Evolutionary conservation across 1,140 invertebrate species (phyloP), one percentile per base, ranked within the genome.

Genomic region (Drosophila novamexicana): DNA sequence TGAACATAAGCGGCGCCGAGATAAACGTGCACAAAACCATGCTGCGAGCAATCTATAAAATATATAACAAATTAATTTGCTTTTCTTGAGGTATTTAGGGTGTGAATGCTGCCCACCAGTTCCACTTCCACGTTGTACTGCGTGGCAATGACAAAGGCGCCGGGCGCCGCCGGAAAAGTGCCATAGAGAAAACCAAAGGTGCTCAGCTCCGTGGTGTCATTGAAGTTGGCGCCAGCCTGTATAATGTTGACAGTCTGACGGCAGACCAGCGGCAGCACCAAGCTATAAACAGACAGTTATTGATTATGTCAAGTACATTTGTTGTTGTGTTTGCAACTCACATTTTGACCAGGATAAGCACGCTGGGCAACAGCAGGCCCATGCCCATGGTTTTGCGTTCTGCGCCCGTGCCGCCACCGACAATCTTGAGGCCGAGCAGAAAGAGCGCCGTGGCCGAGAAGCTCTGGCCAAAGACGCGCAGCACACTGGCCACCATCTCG

Each of bases 161-260:
- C 97, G 0, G 98, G 98, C 14, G 98, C 98, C 39, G 98, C 96
- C 1, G 98, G 98, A 92, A 99, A 97, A 1, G 97, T 99, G 57
- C 98, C 98, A 93, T 99, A 99, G 0, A 99, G 94, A 93, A 99
- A 99, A 0, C 97, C 98, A 93, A 97, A 99, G 54, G 97, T 98
- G 77, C 97, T 97, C 32, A 98, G 93, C 73, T 97, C 96, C 18
- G 94, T 93, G 1, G 96, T 97, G 68, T 97, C 96, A 47, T 95
- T 95, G 45, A 94, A 92, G 88, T 96, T 95, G 0, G 77, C 90
- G 1, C 96, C 96, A 42, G 95, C 93, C 42, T 96, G 93, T 18
- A 97, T 91, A 12, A 97, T 92, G 88, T 95, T 96, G 0, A 98
- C 95, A 29, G 97, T 95, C 93, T 98, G 97, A 84, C 98, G 94